phyloP scores from a whole-genome alignment of 2,888 invertebrate species.

The Rhorus exstirpatorius region DNA sequence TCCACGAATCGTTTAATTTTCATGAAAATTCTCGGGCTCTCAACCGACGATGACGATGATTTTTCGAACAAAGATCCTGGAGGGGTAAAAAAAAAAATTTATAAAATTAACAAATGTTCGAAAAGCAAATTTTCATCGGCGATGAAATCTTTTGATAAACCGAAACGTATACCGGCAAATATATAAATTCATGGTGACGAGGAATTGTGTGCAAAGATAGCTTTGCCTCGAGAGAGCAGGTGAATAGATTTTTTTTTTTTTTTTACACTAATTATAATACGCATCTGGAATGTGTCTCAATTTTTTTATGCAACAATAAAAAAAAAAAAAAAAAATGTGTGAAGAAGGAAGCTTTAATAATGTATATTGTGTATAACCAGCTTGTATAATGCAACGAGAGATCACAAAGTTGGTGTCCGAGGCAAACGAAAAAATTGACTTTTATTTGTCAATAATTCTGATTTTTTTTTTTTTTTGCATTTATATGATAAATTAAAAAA shows the following conservation, averaged over 20 bases:
- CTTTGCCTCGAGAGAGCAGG: constrained; percentile 2
- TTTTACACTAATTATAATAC: constrained; percentile 62
- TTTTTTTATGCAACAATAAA: constrained; percentile 62
- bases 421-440: no score
- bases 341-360: constrained; percentile 66
- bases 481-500: no score
- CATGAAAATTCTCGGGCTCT: neutral
- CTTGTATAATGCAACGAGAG: neutral
- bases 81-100: neutral
- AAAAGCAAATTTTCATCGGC: neutral
- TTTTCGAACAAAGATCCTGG: neutral
- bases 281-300: constrained; percentile 73
- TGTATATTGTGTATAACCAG: constrained; percentile 20
- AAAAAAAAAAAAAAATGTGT: constrained; percentile 63
- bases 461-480: no score
- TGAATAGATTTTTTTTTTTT: constrained; percentile 39
- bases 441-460: no score
- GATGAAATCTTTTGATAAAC: no score
- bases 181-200: constrained; percentile 10
- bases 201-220: neutral
- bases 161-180: neutral
- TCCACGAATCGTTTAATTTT: constrained; percentile 31
- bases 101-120: neutral
- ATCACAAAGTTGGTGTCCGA: no score
- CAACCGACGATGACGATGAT: constrained; percentile 27